Evolutionary conservation across 2,113 vertebrate species (phyloP), one percentile per base, ranked within the genome.

Genomic region (Oceanodroma tethys): DNA sequence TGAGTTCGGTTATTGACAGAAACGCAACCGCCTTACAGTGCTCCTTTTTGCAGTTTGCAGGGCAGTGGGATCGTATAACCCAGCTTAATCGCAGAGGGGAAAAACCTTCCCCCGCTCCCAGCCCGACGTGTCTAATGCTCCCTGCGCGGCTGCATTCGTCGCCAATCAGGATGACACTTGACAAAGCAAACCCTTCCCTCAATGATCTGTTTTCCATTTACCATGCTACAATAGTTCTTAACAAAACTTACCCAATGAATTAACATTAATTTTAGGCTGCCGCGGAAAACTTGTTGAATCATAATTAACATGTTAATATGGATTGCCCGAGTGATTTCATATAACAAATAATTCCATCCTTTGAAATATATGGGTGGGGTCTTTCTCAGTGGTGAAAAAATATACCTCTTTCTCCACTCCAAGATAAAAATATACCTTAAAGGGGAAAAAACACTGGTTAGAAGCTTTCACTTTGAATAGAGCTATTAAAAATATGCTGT

Each of bases 81-180:
- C 79, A 82, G 13, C 59, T 60, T 76, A 45, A 6, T 2, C 3
- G 11, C 0, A 1, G 22, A 45, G 43, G 25, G 25, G 40, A 73
- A 38, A 71, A 70, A 36, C 30, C 34, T 65, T 62, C 21, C 34
- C 36, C 7, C 0, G 0, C 43, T 70, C 62, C 34, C 25, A 19
- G 25, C 36, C 43, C 3, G 4, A 5, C 0, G 0, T 4, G 17
- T 34, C 40, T 27, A 34, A 32, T 0, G 0, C 2, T 58, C 12
- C 65, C 59, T 21, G 42, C 0, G 0, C 1, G 23, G 36, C 42
- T 81, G 59, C 50, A 8, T 42, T 86, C 2, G 1, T 79, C 8
- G 2, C 53, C 66, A 25, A 2, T 68, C 38, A 75, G 45, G 48
- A 26, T 52, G 56, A 27, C 48, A 21, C 23, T 63, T 79, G 38